Evolutionary conservation across 1,140 invertebrate genomes (phyloP).

Genomic region (Scaptomyza montana): DNA sequence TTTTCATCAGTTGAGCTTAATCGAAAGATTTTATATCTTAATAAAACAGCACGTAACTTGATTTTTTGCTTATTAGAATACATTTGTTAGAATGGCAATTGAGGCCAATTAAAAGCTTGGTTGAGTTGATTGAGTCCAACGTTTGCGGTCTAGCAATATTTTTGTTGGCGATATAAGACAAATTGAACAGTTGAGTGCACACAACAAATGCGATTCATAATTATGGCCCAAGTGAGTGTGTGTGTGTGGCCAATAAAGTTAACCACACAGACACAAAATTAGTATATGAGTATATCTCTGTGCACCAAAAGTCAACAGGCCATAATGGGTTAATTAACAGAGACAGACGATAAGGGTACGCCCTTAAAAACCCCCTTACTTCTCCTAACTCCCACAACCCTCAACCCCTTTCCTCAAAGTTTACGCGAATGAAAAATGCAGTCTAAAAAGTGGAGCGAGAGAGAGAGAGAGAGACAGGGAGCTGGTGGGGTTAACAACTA

Average conservation of each 20-base stretch:
- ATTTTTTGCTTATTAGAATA: too few species aligned
- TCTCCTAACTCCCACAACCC: too few species aligned
- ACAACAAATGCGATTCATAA: constrained; percentile 52
- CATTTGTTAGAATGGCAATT: background rate
- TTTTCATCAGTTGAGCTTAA: too few species aligned
- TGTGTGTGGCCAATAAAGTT: constrained; percentile 23
- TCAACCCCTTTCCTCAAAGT: background rate
- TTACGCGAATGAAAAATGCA: constrained; percentile 2
- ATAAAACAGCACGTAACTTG: too few species aligned
- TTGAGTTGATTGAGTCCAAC: background rate
- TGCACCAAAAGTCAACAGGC: constrained; percentile 57
- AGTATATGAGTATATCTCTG: constrained; percentile 1
- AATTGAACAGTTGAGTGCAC: constrained; percentile 58
- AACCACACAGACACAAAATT: background rate
- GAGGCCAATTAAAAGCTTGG: background rate
- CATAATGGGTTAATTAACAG: constrained; percentile 72
- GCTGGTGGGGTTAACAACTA: constrained; percentile 6
- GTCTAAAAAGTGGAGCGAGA: background rate
- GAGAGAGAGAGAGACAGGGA: too few species aligned
- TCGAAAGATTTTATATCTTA: too few species aligned
- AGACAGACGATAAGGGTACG: constrained; percentile 1
- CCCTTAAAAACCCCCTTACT: too few species aligned
- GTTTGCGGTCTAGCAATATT: too few species aligned
- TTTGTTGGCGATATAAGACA: constrained; percentile 11
- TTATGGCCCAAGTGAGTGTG: constrained; percentile 27